Conservation (phyloP, 2,797 vertebrate species). For the Gobio occitaniae region DNA sequence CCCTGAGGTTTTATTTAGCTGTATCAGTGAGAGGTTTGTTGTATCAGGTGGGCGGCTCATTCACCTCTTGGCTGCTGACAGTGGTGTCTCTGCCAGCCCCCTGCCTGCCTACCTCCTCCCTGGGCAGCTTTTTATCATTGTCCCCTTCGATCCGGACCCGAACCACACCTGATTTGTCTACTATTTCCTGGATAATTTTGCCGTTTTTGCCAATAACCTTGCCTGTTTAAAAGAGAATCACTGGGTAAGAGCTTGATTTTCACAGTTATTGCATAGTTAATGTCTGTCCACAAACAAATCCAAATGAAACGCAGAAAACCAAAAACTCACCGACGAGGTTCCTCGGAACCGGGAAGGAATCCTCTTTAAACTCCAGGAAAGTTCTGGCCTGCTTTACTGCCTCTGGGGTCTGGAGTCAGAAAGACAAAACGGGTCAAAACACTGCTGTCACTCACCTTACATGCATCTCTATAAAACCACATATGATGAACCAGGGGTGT, state of each 20-base stretch:
- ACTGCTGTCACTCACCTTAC: not conserved
- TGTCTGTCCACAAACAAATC: conserved; percentile 12
- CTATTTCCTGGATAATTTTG: conserved; percentile 95
- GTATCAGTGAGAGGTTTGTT: conserved; percentile 37
- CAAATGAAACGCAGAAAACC: not conserved
- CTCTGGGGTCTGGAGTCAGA: conserved; percentile 82
- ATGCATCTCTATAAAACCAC: not conserved
- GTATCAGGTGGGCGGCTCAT: conserved; percentile 63
- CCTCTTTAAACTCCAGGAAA: conserved; percentile 92
- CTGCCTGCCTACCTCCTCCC: conserved; percentile 86
- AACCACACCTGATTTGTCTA: conserved; percentile 94
- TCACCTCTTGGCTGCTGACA: conserved; percentile 79
- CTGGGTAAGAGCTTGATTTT: not conserved
- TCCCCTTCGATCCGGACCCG: conserved; percentile 92
- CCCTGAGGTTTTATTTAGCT: conserved; percentile 14
- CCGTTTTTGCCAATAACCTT: conserved; percentile 94
- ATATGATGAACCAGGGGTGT: not conserved
- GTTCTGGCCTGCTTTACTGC: conserved; percentile 91
- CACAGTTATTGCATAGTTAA: not conserved
- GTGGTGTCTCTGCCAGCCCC: conserved; percentile 76
- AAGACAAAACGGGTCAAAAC: not conserved
- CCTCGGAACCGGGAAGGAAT: conserved; percentile 91
- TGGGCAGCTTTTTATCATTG: conserved; percentile 91
- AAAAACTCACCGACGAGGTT: conserved; percentile 91
- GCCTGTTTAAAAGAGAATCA: conserved; percentile 71